Evolutionary conservation across 2,888 invertebrate genomes (phyloP), one percentile per base, ranked within the genome.

Genomic region (Asteroscopus sphinx): DNA sequence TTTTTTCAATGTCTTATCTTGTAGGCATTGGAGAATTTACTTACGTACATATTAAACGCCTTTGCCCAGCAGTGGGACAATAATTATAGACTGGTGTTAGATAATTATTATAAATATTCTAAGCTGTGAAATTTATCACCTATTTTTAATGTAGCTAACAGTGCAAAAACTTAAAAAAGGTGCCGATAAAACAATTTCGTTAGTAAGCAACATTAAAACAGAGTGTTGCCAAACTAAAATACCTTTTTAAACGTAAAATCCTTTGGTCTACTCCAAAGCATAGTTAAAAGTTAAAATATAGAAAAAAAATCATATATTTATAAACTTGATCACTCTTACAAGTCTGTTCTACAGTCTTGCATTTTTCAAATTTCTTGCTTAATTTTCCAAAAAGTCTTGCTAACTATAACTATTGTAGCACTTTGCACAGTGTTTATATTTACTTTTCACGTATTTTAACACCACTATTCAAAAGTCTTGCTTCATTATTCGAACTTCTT

Each of bases 251-350:
- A 73, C 47, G 46, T 56, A 60, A 62, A 74, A 68, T 42, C 72
- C 59, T 75, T 73, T 75, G 73, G 76, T 72, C 28, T 64, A 72
- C 16, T 59, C 73, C 73, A 73, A 73, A 75, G 76, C 67, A 45
- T 54, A 57, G 37, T 44, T 56, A 55, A 47, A 45, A 57, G 35
- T 61, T 44, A 75, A 44, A 45, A 57, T 35, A 68, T 40, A 75
- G 41, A 64, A 61, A 49, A 63, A 47, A 56, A 21, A 36, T 36
- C 28, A 44, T 52, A 59, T 44, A 47, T 41, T 42, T 55, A 36
- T 48, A 68, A 61, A 66, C 61, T 72, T 61, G 68, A 69, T 73
- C 65, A 75, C 64, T 52, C 21, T 40, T 41, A 36, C 73, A 64
- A 69, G 47, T 53, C 73, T 67, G 63, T 76, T 74, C 60, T 6